phyloP scores from a whole-genome alignment of 2,888 invertebrate species.

The Himalopsyche anomala region DNA sequence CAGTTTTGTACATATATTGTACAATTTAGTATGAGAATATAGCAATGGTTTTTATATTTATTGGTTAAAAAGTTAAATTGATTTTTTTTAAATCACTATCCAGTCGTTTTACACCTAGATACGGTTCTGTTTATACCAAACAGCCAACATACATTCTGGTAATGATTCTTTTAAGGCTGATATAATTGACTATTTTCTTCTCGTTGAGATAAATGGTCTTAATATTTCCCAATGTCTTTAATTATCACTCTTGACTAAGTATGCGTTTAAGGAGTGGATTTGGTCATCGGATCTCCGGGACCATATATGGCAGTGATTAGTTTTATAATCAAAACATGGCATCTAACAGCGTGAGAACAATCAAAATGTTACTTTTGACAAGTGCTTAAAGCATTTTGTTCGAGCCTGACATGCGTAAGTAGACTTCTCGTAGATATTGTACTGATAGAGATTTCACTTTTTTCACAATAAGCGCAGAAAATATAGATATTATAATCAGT shows the following conservation, averaged over 20 bases:
- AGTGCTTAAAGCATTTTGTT: slow-evolving; percentile 23
- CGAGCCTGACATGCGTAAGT: not conserved
- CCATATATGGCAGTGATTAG: slow-evolving; percentile 9
- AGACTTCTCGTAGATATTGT: not conserved
- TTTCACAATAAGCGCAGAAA: too few species aligned
- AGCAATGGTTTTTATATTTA: too few species aligned
- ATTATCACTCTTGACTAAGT: not conserved
- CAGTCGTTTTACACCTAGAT: not conserved
- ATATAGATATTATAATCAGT: too few species aligned
- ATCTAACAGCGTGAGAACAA: slow-evolving; percentile 42
- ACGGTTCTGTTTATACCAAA: not conserved
- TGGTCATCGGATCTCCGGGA: not conserved
- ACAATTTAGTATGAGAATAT: too few species aligned
- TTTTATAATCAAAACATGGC: slow-evolving; percentile 37
- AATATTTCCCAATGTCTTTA: not conserved
- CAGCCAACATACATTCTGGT: not conserved
- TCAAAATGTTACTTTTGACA: slow-evolving; percentile 11
- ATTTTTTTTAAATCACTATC: too few species aligned
- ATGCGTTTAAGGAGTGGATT: not conserved
- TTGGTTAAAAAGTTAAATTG: too few species aligned
- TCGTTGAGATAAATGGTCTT: not conserved
- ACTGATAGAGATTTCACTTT: not conserved
- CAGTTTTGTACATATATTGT: too few species aligned
- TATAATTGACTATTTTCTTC: slow-evolving; percentile 14
- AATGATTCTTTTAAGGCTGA: not conserved